Conservation (phyloP, 1,140 invertebrate species). For the Listronotus bonariensis region DNA sequence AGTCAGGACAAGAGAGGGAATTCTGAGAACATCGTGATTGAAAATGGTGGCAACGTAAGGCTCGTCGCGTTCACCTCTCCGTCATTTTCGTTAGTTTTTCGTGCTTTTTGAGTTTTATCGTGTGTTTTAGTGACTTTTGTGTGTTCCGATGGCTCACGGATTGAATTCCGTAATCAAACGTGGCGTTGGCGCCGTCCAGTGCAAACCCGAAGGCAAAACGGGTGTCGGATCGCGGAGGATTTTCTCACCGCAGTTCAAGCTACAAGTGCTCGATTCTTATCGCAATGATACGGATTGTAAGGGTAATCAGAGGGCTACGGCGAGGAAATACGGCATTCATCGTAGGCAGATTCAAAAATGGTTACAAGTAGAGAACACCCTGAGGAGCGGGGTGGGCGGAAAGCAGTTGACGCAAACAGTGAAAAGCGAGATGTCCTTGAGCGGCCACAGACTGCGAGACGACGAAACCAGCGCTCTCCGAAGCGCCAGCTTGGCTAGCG, state of each 20-base stretch:
- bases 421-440: slow-evolving; percentile 41
- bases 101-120: slow-evolving; percentile 44
- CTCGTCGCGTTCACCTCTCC: slow-evolving; percentile 42
- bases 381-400: slow-evolving; percentile 69
- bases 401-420: slow-evolving; percentile 57
- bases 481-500: slow-evolving; percentile 34
- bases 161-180: slow-evolving; percentile 60
- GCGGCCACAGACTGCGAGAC: slow-evolving; percentile 50
- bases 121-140: slow-evolving; percentile 44
- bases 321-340: slow-evolving; percentile 84
- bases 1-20: slow-evolving; percentile 53
- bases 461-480: slow-evolving; percentile 43
- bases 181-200: slow-evolving; percentile 55
- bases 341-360: slow-evolving; percentile 87
- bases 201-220: slow-evolving; percentile 57
- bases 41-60: slow-evolving; percentile 55
- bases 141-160: slow-evolving; percentile 62
- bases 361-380: slow-evolving; percentile 78
- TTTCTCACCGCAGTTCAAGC: slow-evolving; percentile 82
- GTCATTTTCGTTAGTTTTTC: slow-evolving; percentile 47
- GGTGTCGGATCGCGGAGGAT: slow-evolving; percentile 77
- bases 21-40: slow-evolving; percentile 55
- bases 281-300: slow-evolving; percentile 80
- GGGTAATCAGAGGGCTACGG: slow-evolving; percentile 83
- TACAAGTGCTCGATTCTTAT: slow-evolving; percentile 84